Evolutionary conservation across 2,888 invertebrate genomes (phyloP).

Genomic region (Epirrhoe tristata): DNA sequence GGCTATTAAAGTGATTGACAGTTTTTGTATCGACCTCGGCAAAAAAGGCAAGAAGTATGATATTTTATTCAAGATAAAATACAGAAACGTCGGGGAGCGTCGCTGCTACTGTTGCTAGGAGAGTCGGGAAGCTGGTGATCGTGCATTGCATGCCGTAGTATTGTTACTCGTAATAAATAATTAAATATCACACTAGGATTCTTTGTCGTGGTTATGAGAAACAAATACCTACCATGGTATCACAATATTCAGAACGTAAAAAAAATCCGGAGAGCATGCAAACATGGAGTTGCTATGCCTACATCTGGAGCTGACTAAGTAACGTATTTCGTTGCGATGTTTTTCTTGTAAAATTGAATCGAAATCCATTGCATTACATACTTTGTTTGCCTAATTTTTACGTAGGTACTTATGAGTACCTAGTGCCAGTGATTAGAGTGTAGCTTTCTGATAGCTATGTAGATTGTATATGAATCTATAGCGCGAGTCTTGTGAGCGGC

Average conservation of each 20-base stretch:
- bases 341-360: no score
- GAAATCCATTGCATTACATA: no score
- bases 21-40: conserved; percentile 29
- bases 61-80: conserved; percentile 10
- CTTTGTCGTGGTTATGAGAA: no score
- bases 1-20: conserved; percentile 54
- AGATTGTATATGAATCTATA: not conserved
- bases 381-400: no score
- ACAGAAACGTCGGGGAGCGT: not conserved
- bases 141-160: not conserved
- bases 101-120: not conserved
- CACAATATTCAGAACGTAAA: no score
- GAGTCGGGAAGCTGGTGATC: not conserved
- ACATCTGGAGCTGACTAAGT: no score
- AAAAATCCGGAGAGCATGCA: no score
- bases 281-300: no score
- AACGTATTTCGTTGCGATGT: no score
- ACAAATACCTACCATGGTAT: no score
- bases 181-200: no score
- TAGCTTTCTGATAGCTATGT: not conserved
- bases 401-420: not conserved
- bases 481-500: conserved; percentile 4
- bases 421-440: not conserved
- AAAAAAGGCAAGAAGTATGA: conserved; percentile 21
- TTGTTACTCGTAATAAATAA: no score